Conservation (phyloP, 2,888 invertebrate species). For the Drymonia ruficornis region DNA sequence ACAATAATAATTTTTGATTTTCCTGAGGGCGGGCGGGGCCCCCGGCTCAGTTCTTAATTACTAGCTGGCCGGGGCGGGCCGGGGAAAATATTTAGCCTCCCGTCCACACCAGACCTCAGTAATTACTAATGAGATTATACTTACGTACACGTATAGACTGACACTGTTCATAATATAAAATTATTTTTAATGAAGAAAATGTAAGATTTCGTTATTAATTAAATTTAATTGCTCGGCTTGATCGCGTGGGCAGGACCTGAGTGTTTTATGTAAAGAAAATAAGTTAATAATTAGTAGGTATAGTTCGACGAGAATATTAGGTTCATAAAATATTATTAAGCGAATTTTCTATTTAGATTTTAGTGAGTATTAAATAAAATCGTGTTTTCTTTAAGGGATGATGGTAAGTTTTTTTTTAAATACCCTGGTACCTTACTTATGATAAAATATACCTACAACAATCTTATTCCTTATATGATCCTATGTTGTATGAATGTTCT, state of each 20-base stretch:
- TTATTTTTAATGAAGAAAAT: constrained; percentile 43
- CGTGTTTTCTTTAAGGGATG: too few species aligned
- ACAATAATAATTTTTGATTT: constrained; percentile 77
- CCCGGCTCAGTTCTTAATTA: constrained; percentile 72
- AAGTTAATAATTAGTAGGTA: background rate
- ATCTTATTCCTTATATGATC: too few species aligned
- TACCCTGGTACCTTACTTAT: too few species aligned
- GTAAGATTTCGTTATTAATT: constrained; percentile 30
- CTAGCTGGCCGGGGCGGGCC: constrained; percentile 47
- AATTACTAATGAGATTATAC: constrained; percentile 81
- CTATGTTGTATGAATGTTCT: too few species aligned
- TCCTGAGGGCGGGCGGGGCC: constrained; percentile 58
- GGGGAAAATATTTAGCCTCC: constrained; percentile 76
- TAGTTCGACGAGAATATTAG: background rate
- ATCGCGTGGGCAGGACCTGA: constrained; percentile 23
- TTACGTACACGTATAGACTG: constrained; percentile 47
- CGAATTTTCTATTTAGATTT: too few species aligned
- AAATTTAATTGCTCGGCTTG: constrained; percentile 25
- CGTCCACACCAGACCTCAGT: constrained; percentile 70
- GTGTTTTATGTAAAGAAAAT: background rate
- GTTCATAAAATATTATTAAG: too few species aligned
- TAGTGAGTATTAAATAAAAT: too few species aligned
- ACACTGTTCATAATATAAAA: constrained; percentile 36
- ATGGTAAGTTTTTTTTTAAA: too few species aligned
- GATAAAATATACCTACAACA: too few species aligned